These are phyloP conservation scores for Acleris laterana DNA, from an alignment of 2,888 invertebrate species.

Conservation along the genomic window DNA sequence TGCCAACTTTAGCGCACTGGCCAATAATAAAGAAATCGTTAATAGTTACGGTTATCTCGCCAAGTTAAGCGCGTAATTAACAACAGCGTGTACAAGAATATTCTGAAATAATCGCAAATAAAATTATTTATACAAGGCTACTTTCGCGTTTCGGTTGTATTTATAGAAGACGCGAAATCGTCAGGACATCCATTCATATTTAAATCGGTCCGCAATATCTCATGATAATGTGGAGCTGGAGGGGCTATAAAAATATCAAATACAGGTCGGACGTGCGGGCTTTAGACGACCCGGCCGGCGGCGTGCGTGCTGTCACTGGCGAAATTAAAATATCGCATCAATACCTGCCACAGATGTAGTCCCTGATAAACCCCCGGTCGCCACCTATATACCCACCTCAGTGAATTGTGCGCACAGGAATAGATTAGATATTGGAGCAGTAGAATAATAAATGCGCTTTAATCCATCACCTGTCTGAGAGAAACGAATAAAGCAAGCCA, in stretches of 20 bases:
- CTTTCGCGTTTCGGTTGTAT: conserved; percentile 8
- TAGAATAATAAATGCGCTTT: conserved; percentile 16
- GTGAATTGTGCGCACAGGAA: not conserved
- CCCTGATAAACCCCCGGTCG: conserved; percentile 40
- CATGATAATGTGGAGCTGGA: conserved; percentile 72
- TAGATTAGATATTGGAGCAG: conserved; percentile 5
- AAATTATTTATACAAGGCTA: not conserved
- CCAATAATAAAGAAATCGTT: not conserved
- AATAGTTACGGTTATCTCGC: conserved; percentile 2
- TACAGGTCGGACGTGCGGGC: conserved; percentile 59
- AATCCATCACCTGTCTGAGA: conserved; percentile 21
- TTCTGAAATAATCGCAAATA: not conserved
- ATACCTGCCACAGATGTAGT: conserved; percentile 53
- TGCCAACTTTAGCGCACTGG: conserved; percentile 20
- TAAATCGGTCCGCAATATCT: conserved; percentile 75
- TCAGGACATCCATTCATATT: conserved; percentile 74
- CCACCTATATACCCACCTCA: conserved; percentile 9
- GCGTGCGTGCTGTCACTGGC: conserved; percentile 53
- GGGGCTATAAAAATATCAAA: conserved; percentile 80
- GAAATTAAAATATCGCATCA: conserved; percentile 68
- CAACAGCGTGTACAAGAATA: not conserved
- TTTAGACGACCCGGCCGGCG: conserved; percentile 40
- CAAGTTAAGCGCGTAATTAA: not conserved
- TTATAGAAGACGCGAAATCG: conserved; percentile 59
- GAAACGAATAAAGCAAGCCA: conserved; percentile 8